These are phyloP conservation scores for Garrulus glandarius DNA, from an alignment of 2,797 vertebrate genomes.

Conservation along the genomic window DNA sequence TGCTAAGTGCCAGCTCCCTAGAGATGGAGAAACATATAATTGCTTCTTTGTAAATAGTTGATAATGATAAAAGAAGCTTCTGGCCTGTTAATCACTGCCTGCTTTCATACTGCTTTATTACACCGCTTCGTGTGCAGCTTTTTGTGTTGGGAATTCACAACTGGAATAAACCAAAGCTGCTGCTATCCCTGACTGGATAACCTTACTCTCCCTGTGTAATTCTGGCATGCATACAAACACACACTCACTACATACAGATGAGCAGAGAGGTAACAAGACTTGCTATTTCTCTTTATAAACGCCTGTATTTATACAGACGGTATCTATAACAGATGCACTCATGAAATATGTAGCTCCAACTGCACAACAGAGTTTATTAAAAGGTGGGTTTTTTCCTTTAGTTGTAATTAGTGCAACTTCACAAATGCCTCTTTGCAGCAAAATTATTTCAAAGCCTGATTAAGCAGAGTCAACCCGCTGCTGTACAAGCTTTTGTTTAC, in stretches of 20 bases:
- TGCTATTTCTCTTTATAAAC: not conserved
- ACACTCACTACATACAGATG: not conserved
- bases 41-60: slow-evolving; percentile 69
- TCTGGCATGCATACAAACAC: not conserved
- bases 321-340: not conserved
- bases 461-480: not conserved
- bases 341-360: not conserved
- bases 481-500: not conserved
- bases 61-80: slow-evolving; percentile 56
- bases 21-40: slow-evolving; percentile 68
- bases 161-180: slow-evolving; percentile 32
- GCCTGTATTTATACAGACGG: not conserved
- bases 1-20: slow-evolving; percentile 69
- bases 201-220: not conserved
- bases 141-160: slow-evolving; percentile 23
- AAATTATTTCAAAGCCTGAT: not conserved
- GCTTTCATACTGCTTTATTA: slow-evolving; percentile 59
- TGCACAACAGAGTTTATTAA: not conserved
- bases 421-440: not conserved
- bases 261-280: not conserved
- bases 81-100: slow-evolving; percentile 55
- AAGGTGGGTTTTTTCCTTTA: not conserved
- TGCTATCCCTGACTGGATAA: not conserved
- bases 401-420: not conserved
- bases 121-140: not conserved